phyloP scores from a whole-genome alignment of 2,888 invertebrate genomes.

The Zhengitettix transpicula region DNA sequence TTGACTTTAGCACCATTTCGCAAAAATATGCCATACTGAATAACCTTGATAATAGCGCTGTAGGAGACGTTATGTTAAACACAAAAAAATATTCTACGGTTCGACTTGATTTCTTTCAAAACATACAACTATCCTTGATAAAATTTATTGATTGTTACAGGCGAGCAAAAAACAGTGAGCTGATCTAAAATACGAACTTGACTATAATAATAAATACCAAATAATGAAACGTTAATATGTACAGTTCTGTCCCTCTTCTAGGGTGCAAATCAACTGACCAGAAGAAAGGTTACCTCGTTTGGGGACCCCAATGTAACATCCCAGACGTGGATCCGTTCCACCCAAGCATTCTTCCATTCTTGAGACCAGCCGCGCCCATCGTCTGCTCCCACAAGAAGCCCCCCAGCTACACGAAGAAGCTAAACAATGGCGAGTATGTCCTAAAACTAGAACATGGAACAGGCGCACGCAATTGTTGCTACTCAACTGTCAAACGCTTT shows the following conservation, averaged over 20 bases:
- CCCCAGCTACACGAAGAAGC: slow-evolving; percentile 18
- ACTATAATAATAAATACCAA: no score
- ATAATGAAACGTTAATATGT: no score
- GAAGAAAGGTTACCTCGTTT: slow-evolving; percentile 31
- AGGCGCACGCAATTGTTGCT: slow-evolving; percentile 17
- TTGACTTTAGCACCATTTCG: no score
- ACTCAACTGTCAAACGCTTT: slow-evolving; percentile 21
- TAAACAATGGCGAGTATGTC: slow-evolving; percentile 16
- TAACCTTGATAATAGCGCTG: no score
- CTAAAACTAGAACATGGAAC: slow-evolving; percentile 20
- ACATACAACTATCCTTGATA: no score
- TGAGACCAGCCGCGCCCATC: slow-evolving; percentile 34
- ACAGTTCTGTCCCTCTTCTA: background rate
- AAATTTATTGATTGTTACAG: no score
- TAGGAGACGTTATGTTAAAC: no score
- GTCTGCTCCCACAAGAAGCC: slow-evolving; percentile 28
- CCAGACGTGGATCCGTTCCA: slow-evolving; percentile 35
- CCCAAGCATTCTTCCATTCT: slow-evolving; percentile 33
- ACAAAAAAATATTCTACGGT: no score
- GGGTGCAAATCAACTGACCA: background rate
- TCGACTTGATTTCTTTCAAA: no score
- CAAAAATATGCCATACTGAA: no score
- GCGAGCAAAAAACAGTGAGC: no score
- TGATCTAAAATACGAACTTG: no score
- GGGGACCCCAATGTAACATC: slow-evolving; percentile 45